Evolutionary conservation across 2,113 vertebrate genomes (phyloP).

Genomic region (Tachysurus vachellii): DNA sequence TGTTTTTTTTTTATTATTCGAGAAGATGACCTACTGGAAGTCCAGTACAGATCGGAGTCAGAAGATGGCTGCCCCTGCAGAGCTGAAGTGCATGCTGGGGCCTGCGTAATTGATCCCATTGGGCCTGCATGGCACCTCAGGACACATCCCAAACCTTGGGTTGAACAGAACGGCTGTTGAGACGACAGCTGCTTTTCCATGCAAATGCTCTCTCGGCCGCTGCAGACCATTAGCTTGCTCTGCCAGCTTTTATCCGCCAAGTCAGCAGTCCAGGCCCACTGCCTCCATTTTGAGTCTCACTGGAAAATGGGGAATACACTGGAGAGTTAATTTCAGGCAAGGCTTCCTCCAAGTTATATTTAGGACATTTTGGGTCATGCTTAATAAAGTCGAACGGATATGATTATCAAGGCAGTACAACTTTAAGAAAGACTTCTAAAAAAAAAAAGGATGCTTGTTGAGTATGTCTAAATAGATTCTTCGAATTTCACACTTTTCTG

Average conservation of each 20-base stretch:
- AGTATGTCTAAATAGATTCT: neutral
- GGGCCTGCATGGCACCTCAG: slow-evolving; percentile 61
- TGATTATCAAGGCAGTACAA: slow-evolving; percentile 18
- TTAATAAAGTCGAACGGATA: slow-evolving; percentile 24
- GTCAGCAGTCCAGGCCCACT: slow-evolving; percentile 60
- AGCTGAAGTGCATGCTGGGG: slow-evolving; percentile 62
- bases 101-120: slow-evolving; percentile 76
- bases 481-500: neutral
- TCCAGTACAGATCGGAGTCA: slow-evolving; percentile 8
- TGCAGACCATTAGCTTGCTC: slow-evolving; percentile 61
- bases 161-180: slow-evolving; percentile 67
- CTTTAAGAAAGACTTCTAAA: slow-evolving; percentile 8
- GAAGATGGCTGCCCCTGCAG: slow-evolving; percentile 54
- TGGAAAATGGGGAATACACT: slow-evolving; percentile 35
- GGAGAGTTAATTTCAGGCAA: slow-evolving; percentile 15
- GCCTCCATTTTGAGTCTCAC: slow-evolving; percentile 50
- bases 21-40: slow-evolving; percentile 48
- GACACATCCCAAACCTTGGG: slow-evolving; percentile 60
- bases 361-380: slow-evolving; percentile 21
- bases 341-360: slow-evolving; percentile 16
- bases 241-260: slow-evolving; percentile 61
- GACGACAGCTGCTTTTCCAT: slow-evolving; percentile 68
- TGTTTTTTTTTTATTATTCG: slow-evolving; percentile 30
- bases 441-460: neutral
- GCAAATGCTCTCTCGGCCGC: slow-evolving; percentile 58